These are phyloP conservation scores for Sitodiplosis mosellana DNA, from an alignment of 1,140 invertebrate genomes.

Conservation along the genomic window DNA sequence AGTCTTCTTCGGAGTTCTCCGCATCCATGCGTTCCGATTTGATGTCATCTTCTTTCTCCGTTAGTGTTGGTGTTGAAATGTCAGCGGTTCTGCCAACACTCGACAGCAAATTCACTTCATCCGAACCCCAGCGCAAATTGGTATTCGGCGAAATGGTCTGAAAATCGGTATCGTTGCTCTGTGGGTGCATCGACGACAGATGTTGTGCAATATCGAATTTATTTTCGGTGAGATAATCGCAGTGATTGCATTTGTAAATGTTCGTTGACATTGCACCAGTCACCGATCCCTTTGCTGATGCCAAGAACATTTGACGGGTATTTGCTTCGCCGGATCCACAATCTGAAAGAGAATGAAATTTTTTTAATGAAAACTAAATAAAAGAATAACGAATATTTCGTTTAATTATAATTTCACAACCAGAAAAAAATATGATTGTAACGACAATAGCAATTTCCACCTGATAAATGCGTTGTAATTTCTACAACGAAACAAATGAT, in stretches of 20 bases:
- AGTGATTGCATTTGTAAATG: constrained; percentile 20
- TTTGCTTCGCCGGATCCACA: too few species aligned
- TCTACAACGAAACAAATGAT: too few species aligned
- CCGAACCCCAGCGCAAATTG: constrained; percentile 18
- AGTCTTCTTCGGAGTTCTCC: background rate
- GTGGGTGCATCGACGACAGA: constrained; percentile 13
- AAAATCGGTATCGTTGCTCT: constrained; percentile 12
- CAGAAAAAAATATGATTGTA: too few species aligned
- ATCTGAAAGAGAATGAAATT: too few species aligned
- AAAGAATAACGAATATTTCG: too few species aligned
- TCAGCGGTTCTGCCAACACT: constrained; percentile 10
- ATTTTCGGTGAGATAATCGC: constrained; percentile 20
- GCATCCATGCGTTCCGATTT: constrained; percentile 3
- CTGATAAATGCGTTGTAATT: too few species aligned
- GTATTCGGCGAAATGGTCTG: constrained; percentile 20
- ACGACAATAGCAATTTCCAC: too few species aligned
- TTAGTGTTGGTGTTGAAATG: background rate
- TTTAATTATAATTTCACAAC: too few species aligned
- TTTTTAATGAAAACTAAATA: too few species aligned
- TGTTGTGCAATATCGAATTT: constrained; percentile 17
- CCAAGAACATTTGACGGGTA: too few species aligned
- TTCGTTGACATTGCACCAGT: constrained; percentile 2
- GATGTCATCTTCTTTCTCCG: background rate
- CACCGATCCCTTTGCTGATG: too few species aligned
- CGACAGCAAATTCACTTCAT: constrained; percentile 13